A percentile compares a stretch with the other conserved stretches of the same genome.
Evolutionary conservation across 2,888 invertebrate species (phyloP).

Genomic region (Cheilosia urbana): DNA sequence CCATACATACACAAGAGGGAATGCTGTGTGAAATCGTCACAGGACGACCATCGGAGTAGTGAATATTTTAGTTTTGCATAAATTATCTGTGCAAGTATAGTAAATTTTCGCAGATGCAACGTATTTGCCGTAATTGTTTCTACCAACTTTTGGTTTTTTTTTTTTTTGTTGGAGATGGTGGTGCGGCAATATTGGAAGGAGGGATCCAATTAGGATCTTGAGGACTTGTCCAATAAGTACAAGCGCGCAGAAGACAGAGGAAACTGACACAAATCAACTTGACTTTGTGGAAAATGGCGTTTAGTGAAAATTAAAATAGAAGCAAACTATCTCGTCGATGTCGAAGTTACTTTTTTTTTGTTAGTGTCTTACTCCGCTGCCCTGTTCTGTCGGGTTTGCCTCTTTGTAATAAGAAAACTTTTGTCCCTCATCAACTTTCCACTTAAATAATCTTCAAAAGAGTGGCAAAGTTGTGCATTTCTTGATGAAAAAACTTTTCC

Average conservation of each 20-base stretch:
- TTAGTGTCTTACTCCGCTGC: constrained; percentile 2
- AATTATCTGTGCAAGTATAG: constrained; percentile 57
- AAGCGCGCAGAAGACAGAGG: constrained; percentile 15
- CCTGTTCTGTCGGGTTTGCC: constrained; percentile 29
- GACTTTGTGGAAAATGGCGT: constrained; percentile 54
- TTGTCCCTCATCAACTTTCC: constrained; percentile 71
- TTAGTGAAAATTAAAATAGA: constrained; percentile 65
- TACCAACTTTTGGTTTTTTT: constrained; percentile 21
- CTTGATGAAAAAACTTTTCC: constrained; percentile 74
- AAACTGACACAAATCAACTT: constrained; percentile 67
- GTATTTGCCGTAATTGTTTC: constrained; percentile 64
- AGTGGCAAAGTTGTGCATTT: constrained; percentile 71
- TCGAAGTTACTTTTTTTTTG: constrained; percentile 30
- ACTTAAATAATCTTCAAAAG: constrained; percentile 70
- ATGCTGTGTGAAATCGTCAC: constrained; percentile 24
- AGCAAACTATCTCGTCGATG: constrained; percentile 37
- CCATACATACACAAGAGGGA: background rate
- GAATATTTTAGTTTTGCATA: constrained; percentile 66
- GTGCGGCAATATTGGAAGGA: constrained; percentile 8
- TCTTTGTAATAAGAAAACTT: constrained; percentile 73
- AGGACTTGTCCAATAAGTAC: constrained; percentile 48
- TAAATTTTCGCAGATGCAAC: constrained; percentile 60
- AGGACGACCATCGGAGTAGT: constrained; percentile 23
- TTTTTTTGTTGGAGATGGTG: background rate
- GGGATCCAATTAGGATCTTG: constrained; percentile 59